Evolutionary conservation across 2,797 vertebrate genomes (phyloP), one percentile per base, ranked within the genome.

Genomic region (Sebastes trivittatus): DNA sequence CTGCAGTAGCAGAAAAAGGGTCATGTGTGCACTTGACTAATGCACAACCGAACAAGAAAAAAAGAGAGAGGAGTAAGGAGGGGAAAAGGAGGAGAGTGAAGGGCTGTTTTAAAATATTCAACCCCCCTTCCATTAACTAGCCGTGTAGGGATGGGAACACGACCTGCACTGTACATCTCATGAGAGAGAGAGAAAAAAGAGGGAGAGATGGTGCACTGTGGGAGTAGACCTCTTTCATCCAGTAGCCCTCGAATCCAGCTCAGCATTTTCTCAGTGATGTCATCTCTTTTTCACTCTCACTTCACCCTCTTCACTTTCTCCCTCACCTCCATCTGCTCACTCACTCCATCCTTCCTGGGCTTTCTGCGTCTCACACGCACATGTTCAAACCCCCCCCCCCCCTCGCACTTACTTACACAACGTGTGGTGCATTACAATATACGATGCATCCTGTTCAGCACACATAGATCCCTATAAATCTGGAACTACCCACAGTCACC

Each of bases 101-200:
- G 89, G 77, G 83, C 85, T 82, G 90, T 89, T 93, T 93, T 96
- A 94, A 96, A 96, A 96, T 95, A 95, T 96, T 96, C 93, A 95
- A 93, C 88, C 92, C 84, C 80, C 82, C 87, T 94, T 95, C 94
- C 95, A 96, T 95, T 95, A 95, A 93, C 91, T 83, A 87, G 78
- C 81, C 72, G 46, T 88, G 90, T 90, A 88, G 54, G 70, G 93
- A 93, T 82, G 87, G 77, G 89, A 89, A 93, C 88, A 93, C 55
- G 36, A 89, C 93, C 92, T 86, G 88, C 91, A 90, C 89, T 92
- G 92, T 94, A 94, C 86, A 90, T 93, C 90, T 92, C 75, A 84
- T 55, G 83, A 88, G 87, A 85, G 76, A 72, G 38, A 0, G 49
- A 61, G 36, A 78, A 62, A 42, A 72, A 55, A 32, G 66, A 82